Base-by-base conservation (phyloP, 2,113 vertebrate species). In the Dipodomys spectabilis region DNA sequence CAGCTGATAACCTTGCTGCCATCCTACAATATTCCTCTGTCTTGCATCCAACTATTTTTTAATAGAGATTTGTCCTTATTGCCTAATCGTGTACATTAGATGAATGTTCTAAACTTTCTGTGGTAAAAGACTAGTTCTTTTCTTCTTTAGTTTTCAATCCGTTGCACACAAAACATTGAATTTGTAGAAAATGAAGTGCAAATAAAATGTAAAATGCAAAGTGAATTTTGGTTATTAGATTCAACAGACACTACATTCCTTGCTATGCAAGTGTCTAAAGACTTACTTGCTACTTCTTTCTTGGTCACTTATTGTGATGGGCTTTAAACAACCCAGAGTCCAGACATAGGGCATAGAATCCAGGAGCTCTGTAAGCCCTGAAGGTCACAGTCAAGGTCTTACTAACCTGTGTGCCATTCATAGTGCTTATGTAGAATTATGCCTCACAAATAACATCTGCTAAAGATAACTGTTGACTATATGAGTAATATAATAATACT, bases 181-280 rank as follows among this genome's bases (percentile, higher is more conserved):
- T 91, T 62, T 86, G 32, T 62, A 69, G 69, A 88, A 84, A 80
- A 91, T 23, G 1, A 88, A 86, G 32, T 30, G 30, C 57, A 81
- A 93, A 80, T 72, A 80, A 95, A 64, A 65, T 22, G 77, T 68
- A 82, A 57, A 88, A 85, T 30, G 32, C 30, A 82, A 91, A 7
- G n/a, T 93, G 27, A 69, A 84, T 79, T 87, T 82, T 80, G 90
- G 9, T 64, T 86, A 45, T 75, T 57, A 72, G 49, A 85, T 77
- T 92, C 32, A 91, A 73, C 25, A 79, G 27, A 45, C 20, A 23
- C 69, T 65, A 30, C 32, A n/a, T 83, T 67, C 87, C 11, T 77
- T 90, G 35, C 8, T 72, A 16, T 68, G 20, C 57, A 67, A 12
- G 9, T 77, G 88, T 27, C 11, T 68, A 65, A 78, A 79, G n/a